phyloP scores from a whole-genome alignment of 2,113 vertebrate species.

The Geococcyx californianus region DNA sequence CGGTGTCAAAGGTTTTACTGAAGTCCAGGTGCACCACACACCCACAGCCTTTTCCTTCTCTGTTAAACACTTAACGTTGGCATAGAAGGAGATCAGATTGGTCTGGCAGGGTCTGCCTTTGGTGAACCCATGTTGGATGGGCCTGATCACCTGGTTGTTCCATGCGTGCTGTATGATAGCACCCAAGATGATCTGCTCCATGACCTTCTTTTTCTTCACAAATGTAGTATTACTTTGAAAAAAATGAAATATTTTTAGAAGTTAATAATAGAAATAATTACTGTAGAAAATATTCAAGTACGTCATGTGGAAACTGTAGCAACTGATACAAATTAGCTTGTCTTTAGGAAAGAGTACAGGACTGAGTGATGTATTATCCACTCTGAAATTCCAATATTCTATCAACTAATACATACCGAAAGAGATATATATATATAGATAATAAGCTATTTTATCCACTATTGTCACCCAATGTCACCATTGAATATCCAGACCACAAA shows the following conservation, averaged over 20 bases:
- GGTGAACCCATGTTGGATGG: too few species aligned
- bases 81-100: too few species aligned
- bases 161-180: too few species aligned
- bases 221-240: too few species aligned
- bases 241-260: neutral
- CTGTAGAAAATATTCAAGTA: neutral
- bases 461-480: neutral
- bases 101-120: too few species aligned
- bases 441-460: neutral
- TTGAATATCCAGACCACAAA: neutral
- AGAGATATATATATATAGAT: neutral
- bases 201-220: too few species aligned
- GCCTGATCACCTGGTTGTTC: too few species aligned
- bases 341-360: neutral
- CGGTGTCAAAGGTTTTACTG: too few species aligned
- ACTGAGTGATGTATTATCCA: neutral
- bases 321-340: accelerated
- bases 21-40: too few species aligned
- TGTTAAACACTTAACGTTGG: too few species aligned
- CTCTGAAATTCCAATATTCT: neutral
- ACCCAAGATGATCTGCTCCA: too few species aligned
- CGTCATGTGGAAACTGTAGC: accelerated
- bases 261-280: neutral
- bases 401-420: neutral
- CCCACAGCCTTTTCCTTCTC: too few species aligned